A percentile compares a stretch with the other conserved stretches of the same genome.
Evolutionary conservation across 2,888 invertebrate species (phyloP).

Genomic region (Eupithecia vulgata): DNA sequence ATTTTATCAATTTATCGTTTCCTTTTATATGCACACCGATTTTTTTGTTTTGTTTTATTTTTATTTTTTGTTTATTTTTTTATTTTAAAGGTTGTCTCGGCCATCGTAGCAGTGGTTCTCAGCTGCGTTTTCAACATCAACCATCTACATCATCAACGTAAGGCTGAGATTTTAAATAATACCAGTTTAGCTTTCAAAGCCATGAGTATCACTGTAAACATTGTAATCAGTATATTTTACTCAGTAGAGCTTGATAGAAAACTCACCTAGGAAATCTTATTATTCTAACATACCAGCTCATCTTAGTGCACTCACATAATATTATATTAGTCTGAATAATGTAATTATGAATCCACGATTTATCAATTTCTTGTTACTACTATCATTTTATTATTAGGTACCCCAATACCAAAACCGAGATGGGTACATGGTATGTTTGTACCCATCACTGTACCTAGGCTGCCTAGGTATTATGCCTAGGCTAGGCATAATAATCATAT

Average conservation of each 20-base stretch:
- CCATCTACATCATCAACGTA: constrained; percentile 82
- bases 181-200: constrained; percentile 84
- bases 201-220: constrained; percentile 84
- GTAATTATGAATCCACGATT: not conserved
- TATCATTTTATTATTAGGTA: no score
- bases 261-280: constrained; percentile 20
- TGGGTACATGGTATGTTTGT: no score
- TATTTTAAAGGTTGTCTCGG: constrained; percentile 83
- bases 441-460: no score
- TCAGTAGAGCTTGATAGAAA: constrained; percentile 74
- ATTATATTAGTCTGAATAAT: not conserved
- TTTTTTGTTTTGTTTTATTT: constrained; percentile 53
- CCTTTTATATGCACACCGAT: constrained; percentile 32
- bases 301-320: not conserved
- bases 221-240: constrained; percentile 85
- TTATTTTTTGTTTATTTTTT: constrained; percentile 63
- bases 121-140: constrained; percentile 86
- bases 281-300: not conserved
- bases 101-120: constrained; percentile 84
- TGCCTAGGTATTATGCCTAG: no score
- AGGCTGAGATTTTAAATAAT: constrained; percentile 85
- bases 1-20: not conserved
- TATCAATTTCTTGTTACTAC: not conserved
- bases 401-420: no score
- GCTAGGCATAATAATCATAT: no score